Base-by-base conservation (phyloP, 2,888 invertebrate genomes). In the Adela reaumurella region DNA sequence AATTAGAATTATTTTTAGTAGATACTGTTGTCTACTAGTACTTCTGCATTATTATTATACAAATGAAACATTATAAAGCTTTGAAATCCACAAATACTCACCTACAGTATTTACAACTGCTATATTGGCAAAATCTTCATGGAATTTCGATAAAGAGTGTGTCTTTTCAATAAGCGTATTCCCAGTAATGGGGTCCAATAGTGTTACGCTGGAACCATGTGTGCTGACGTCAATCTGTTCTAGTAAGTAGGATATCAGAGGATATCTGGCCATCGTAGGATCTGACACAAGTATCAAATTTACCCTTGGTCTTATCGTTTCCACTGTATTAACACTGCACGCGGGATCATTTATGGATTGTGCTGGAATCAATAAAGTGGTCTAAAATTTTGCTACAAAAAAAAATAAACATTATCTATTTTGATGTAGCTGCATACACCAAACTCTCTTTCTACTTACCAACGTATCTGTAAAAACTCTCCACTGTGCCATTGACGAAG, bases 271-370 rank as follows among this genome's bases (percentile, higher is more conserved):
- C 11, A 51, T 42, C 14, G 53, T 49, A 10, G 80, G 77, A 57
- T 88, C 87, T 49, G 87, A 55, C 54, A 83, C 81, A 24, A 88
- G 76, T 28, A 80, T 79, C 17, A 88, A 59, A 58, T 86, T 82
- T 3, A 82, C 72, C 46, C 56, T 56, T 18, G 62, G 59, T 45
- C 56, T 51, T 20, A 55, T 16, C 1, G 51, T 48, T 29, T 58
- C 54, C 24, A 61, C 62, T 46, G 55, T 54, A 4, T 57, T 35
- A 10, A 47, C n/a, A 2, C 59, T 57, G 53, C 82, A 83, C 6
- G 64, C 61, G 1, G 70, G 64, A 58, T 82, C 81, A 53, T 70
- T 74, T 29, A 65, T 57, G 56, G 62, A 59, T n/a, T 56, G 54
- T 41, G 67, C 69, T 69, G 52, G 48, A 59, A 60, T 19, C 16